Conservation (phyloP, 2,888 invertebrate genomes). For the Bursaphelenchus okinawaensis region DNA sequence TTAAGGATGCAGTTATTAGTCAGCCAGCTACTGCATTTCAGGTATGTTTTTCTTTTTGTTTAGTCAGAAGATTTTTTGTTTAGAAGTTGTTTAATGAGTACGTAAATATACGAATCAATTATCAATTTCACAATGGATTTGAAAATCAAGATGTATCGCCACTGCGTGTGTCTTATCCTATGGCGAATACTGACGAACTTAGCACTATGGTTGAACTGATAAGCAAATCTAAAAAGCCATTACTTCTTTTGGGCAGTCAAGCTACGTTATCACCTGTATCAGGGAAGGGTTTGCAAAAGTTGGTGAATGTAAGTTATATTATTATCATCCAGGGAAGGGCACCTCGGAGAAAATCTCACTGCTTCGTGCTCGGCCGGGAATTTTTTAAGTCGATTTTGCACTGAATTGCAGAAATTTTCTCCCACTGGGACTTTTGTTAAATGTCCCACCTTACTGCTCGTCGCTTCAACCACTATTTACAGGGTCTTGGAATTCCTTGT, state of each 20-base stretch:
- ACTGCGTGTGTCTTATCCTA: conserved; percentile 60
- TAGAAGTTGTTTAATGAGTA: conserved; percentile 47
- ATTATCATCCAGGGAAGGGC: too few relatives aligned
- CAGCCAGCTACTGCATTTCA: not conserved
- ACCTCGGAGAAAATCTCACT: too few relatives aligned
- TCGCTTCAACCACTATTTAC: not conserved
- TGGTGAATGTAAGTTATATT: conserved; percentile 57
- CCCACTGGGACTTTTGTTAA: too few relatives aligned
- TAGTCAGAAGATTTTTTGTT: not conserved
- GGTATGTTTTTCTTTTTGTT: not conserved
- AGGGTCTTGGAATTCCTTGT: conserved; percentile 64
- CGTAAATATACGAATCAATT: conserved; percentile 42
- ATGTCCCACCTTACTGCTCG: too few relatives aligned
- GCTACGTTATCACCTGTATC: conserved; percentile 62
- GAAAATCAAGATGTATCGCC: conserved; percentile 60
- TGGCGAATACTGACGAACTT: conserved; percentile 55
- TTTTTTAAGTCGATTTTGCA: conserved; percentile 3
- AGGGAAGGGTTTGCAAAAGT: conserved; percentile 59
- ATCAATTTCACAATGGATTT: conserved; percentile 63
- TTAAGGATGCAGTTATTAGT: conserved; percentile 32
- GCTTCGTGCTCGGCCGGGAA: too few relatives aligned
- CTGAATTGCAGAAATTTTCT: not conserved
- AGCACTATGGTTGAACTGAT: conserved; percentile 33
- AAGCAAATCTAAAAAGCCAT: conserved; percentile 61
- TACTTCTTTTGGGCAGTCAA: conserved; percentile 65